These are phyloP conservation scores for Lutjanus argentimaculatus DNA, from an alignment of 2,797 vertebrate genomes.

Conservation along the genomic window DNA sequence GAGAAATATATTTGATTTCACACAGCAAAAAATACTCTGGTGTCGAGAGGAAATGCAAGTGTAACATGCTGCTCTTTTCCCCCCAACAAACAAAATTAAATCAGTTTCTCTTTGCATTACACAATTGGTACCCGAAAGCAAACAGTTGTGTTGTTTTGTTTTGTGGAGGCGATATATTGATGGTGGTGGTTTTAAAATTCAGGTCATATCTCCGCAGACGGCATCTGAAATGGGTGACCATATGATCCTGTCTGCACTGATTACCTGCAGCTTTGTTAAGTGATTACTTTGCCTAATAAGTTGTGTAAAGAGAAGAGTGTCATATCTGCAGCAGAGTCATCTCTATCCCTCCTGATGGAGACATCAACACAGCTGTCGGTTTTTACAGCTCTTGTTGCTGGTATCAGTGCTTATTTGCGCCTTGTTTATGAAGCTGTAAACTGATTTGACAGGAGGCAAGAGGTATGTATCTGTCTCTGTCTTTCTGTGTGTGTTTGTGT, in stretches of 20 bases:
- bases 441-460: conserved; percentile 52
- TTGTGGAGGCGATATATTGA: conserved; percentile 13
- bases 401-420: conserved; percentile 55
- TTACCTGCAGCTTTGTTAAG: conserved; percentile 68
- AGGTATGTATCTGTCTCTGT: conserved; percentile 34
- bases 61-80: conserved; percentile 33
- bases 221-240: conserved; percentile 61
- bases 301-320: conserved; percentile 59
- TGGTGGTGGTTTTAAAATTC: conserved; percentile 51
- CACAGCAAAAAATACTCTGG: conserved; percentile 51
- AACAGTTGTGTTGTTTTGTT: conserved; percentile 27
- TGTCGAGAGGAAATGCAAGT: conserved; percentile 50
- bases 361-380: conserved; percentile 58
- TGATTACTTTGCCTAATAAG: conserved; percentile 73
- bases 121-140: conserved; percentile 31
- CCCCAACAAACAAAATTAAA: conserved; percentile 57
- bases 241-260: conserved; percentile 72
- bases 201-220: conserved; percentile 56
- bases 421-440: conserved; percentile 59
- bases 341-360: conserved; percentile 50
- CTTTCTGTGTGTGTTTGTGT: conserved; percentile 2
- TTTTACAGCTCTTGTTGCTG: conserved; percentile 56
- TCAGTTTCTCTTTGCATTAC: conserved; percentile 47
- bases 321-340: conserved; percentile 55
- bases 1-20: conserved; percentile 79